phyloP scores from a whole-genome alignment of 2,888 invertebrate genomes.

The Piscicola geometra region DNA sequence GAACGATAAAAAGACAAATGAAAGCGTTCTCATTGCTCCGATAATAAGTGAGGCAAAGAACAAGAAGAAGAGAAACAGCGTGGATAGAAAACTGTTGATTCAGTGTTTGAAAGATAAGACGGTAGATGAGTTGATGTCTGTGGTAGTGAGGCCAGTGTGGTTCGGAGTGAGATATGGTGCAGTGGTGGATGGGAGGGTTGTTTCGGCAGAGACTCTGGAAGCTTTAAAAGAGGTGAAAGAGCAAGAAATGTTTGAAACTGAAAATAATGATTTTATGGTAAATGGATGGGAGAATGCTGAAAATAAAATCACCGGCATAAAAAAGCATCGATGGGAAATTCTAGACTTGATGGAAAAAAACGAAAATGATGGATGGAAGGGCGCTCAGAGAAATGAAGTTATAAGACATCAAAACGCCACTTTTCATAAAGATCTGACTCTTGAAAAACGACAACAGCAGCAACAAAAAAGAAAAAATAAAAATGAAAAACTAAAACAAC shows the following conservation, averaged over 20 bases:
- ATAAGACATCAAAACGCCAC: too few relatives aligned
- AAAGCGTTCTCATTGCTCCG: neutral
- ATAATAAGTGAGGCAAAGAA: neutral
- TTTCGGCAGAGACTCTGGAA: neutral
- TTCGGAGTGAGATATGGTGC: neutral
- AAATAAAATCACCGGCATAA: neutral
- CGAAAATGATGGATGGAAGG: too few relatives aligned
- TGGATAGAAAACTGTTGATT: neutral
- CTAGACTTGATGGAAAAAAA: neutral
- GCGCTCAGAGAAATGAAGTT: too few relatives aligned
- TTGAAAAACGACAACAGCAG: too few relatives aligned
- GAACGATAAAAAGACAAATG: neutral
- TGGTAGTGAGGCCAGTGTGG: constrained; percentile 6
- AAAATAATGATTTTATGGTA: too few relatives aligned
- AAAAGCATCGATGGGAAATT: constrained; percentile 3
- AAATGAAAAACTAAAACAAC: too few relatives aligned
- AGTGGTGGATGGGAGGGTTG: neutral
- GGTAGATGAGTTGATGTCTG: neutral
- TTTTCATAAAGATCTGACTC: too few relatives aligned
- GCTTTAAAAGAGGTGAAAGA: too few relatives aligned
- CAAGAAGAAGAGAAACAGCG: constrained; percentile 8
- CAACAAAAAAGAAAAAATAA: too few relatives aligned
- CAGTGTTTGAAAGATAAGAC: neutral
- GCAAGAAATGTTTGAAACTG: too few relatives aligned
- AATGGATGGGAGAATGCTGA: too few relatives aligned